A percentile compares a stretch with the other conserved stretches of the same genome.
These are phyloP conservation scores for Thymelicus sylvestris DNA, from an alignment of 2,888 invertebrate genomes.

Conservation along the genomic window DNA sequence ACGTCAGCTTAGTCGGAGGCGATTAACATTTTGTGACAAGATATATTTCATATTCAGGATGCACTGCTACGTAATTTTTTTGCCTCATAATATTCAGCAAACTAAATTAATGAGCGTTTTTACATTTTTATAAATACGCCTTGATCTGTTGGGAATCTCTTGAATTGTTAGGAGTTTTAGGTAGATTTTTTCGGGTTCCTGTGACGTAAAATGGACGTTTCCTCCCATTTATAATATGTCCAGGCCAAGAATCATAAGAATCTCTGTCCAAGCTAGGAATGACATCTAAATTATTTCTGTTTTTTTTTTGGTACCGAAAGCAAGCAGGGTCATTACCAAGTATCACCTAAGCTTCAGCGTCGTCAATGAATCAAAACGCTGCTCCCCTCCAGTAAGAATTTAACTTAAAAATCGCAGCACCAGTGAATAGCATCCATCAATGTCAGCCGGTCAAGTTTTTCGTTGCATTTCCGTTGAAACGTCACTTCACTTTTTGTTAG, in stretches of 20 bases:
- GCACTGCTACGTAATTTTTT: conserved; percentile 1
- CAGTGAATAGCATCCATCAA: conserved; percentile 74
- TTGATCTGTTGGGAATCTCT: too few relatives aligned
- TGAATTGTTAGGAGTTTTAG: neutral
- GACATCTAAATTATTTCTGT: too few relatives aligned
- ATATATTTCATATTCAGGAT: conserved; percentile 11
- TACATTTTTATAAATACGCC: neutral
- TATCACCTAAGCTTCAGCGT: neutral
- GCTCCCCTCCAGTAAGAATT: conserved; percentile 42
- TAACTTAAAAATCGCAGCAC: conserved; percentile 48
- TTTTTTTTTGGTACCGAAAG: neutral
- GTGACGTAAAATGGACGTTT: too few relatives aligned
- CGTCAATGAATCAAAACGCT: conserved; percentile 17
- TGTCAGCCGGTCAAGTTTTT: conserved; percentile 77
- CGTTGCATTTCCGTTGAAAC: conserved; percentile 68
- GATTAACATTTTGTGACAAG: conserved; percentile 57
- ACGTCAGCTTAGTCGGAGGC: conserved; percentile 68
- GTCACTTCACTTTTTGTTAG: conserved; percentile 72
- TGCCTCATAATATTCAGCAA: conserved; percentile 10
- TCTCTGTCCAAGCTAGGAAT: too few relatives aligned
- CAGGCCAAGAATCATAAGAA: too few relatives aligned
- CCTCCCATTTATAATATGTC: too few relatives aligned
- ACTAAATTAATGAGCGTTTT: neutral
- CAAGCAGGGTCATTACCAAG: neutral
- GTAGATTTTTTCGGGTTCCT: too few relatives aligned